Base-by-base conservation (phyloP, 1,140 invertebrate species). In the Hypsibius dujardini region DNA sequence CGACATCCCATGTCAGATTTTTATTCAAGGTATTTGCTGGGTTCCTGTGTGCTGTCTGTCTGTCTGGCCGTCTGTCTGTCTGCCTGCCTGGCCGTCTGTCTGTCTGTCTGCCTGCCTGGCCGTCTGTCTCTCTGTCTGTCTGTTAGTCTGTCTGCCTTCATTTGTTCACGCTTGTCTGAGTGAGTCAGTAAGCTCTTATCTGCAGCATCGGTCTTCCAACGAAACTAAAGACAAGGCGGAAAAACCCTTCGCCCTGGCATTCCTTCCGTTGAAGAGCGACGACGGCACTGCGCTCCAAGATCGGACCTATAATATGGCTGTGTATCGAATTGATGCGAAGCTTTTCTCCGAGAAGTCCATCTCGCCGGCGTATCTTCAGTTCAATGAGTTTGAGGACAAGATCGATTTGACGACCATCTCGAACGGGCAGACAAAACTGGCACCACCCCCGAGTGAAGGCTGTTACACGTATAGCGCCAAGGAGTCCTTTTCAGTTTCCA, bases 271-370 rank as follows among this genome's bases (percentile, higher is more conserved):
- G 40, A 89, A 94, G 85, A 88, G 92, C 79, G 82, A 86, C 60
- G 89, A 92, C 79, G 90, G 91, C 1, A 95, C 93, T n/a, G 95
- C 92, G 2, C 82, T 94, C 12, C 85, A 86, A 73, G 91, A 95
- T 78, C 86, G 83, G 1, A 79, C 83, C 46, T 91, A 94, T 79
- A 85, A 88, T 73, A 81, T 97, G 1, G 83, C 90, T 7, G 88
- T 97, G 47, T 98, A 96, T 78, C 50, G 50, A 56, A 56, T 56
- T n/a, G 50, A 56, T n/a, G n/a, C 2, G 14, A 42, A 70, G 69
- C 2, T 7, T n/a, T n/a, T n/a, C n/a, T n/a, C n/a, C n/a, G n/a
- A n/a, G n/a, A n/a, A n/a, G n/a, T n/a, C n/a, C n/a, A n/a, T n/a
- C n/a, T n/a, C n/a, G n/a, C n/a, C n/a, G n/a, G n/a, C n/a, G n/a